A percentile compares a stretch with the other conserved stretches of the same genome.
These are phyloP conservation scores for Tanytarsus gracilentus DNA, from an alignment of 2,888 invertebrate genomes.

Conservation along the genomic window DNA sequence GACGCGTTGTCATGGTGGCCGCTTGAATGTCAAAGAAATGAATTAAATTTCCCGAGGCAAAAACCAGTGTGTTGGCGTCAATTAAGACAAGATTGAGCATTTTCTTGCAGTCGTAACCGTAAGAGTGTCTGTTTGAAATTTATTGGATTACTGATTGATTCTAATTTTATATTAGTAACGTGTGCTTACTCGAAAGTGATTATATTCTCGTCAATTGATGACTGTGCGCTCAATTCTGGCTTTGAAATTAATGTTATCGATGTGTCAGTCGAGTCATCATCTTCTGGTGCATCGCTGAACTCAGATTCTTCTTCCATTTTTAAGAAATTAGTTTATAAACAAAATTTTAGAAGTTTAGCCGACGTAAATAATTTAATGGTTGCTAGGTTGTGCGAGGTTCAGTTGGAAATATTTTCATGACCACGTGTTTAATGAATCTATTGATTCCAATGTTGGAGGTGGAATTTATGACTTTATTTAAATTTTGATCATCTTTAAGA, in stretches of 20 bases:
- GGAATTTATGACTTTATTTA: too few relatives aligned
- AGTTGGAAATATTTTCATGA: too few relatives aligned
- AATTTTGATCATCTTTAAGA: too few relatives aligned
- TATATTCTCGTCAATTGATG: conserved; percentile 23
- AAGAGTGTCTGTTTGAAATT: conserved; percentile 57
- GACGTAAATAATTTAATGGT: too few relatives aligned
- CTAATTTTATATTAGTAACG: background rate
- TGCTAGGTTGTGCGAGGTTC: too few relatives aligned
- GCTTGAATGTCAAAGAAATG: conserved; percentile 62
- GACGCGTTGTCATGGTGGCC: conserved; percentile 55
- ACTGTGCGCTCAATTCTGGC: background rate
- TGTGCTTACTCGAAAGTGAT: conserved; percentile 20
- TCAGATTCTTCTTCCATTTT: too few relatives aligned
- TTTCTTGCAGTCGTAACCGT: conserved; percentile 75
- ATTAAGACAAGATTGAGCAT: conserved; percentile 70
- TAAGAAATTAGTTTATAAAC: too few relatives aligned
- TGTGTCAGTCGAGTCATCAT: too few relatives aligned
- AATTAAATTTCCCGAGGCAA: conserved; percentile 72
- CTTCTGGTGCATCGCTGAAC: too few relatives aligned
- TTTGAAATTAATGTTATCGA: conserved; percentile 18
- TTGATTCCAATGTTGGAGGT: too few relatives aligned
- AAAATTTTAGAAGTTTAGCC: too few relatives aligned
- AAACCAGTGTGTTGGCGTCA: conserved; percentile 64
- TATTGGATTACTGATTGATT: background rate
- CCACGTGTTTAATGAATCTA: too few relatives aligned